Percentiles rank a stretch among this genome's conserved stretches.
These are phyloP conservation scores for Elysia crispata DNA, from an alignment of 2,888 invertebrate genomes.

Conservation along the genomic window DNA sequence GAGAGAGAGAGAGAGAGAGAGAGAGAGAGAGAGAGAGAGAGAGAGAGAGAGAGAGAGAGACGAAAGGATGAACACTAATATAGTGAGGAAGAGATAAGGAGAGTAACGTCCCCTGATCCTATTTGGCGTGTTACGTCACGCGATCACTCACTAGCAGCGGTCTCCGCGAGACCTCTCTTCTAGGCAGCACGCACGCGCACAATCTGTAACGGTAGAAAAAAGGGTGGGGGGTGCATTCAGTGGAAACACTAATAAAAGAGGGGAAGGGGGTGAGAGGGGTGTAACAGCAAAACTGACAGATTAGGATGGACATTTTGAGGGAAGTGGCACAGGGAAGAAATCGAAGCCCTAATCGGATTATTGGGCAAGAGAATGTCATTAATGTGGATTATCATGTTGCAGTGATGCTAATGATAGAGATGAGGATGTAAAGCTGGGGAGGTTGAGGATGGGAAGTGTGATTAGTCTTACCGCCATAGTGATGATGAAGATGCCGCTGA, in stretches of 20 bases:
- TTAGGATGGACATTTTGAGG: too few species aligned
- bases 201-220: too few species aligned
- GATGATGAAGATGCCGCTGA: too few species aligned
- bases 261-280: too few species aligned
- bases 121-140: neutral
- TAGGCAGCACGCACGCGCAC: too few species aligned
- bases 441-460: neutral
- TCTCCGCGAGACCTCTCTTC: too few species aligned
- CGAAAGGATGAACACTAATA: neutral
- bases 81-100: neutral
- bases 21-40: conserved; percentile 34
- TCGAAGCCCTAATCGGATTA: neutral
- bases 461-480: too few species aligned
- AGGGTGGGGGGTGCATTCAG: too few species aligned
- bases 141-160: neutral
- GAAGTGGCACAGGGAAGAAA: neutral
- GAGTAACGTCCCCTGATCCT: neutral
- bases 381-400: neutral
- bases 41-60: neutral
- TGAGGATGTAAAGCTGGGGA: conserved; percentile 2
- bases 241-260: too few species aligned
- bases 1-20: conserved; percentile 13
- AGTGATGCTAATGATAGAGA: neutral
- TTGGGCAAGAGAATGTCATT: neutral
- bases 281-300: too few species aligned